Base-by-base conservation (phyloP, 2,888 invertebrate species). In the Hipparchia sbordonii region DNA sequence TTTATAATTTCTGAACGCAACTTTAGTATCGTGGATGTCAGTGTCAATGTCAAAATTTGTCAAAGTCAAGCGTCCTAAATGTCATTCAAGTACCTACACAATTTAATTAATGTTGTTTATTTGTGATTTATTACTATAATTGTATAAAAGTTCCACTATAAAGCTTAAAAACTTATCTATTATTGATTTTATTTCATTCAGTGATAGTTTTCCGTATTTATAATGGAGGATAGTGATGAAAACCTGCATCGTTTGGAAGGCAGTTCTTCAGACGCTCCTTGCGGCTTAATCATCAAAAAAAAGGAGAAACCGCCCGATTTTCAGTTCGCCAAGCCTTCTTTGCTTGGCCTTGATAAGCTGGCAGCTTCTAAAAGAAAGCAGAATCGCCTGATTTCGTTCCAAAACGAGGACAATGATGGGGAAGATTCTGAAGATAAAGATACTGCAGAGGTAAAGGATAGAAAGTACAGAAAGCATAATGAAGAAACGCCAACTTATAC, bases 401-500 rank as follows among this genome's bases (percentile, higher is more conserved):
- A 95, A 90, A 89, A 88, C 13, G 91, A 91, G 23, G 85, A 85
- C 46, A 86, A 85, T 60, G 89, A 88, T 7, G 85, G 83, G 9
- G 88, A 86, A 45, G 83, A 79, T 59, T 82, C 79, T 8, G 85
- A 82, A n/a, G 82, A 79, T 9, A 81, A 80, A 74, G 87, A 80
- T 3, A 23, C 13, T 13, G 13, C 76, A 60, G 79, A 74, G 46
- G 81, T 74, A 0, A 89, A 87, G 77, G 90, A 88, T 75, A 94
- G 97, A 65, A 96, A 97, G 85, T 97, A 98, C 83, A 95, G 99
- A 66, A 94, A 95, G 67, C 95, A 96, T 10, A 95, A 96, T 80
- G 96, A 97, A 81, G 99, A 99, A 91, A 99, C 99, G 0, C 99
- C 99, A 0, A 97, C 98, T 0, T 96, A 99, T 83, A 98, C 98